Percentiles rank a stretch among this genome's conserved stretches.
phyloP scores from a whole-genome alignment of 2,888 invertebrate genomes.

The Belgica antarctica region DNA sequence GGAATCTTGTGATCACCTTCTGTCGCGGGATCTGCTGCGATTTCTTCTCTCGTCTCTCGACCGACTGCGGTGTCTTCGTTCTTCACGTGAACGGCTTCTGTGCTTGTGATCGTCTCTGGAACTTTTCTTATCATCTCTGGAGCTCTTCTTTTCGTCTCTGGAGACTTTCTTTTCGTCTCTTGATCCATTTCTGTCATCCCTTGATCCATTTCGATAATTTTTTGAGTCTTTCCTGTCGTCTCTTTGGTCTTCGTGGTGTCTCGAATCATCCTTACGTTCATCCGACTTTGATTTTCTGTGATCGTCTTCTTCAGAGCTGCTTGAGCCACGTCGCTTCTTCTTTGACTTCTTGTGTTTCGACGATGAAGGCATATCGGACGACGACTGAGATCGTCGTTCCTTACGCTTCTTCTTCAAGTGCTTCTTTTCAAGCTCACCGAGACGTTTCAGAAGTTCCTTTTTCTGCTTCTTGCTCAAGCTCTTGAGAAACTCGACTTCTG shows the following conservation, averaged over 20 bases:
- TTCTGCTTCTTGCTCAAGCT: conserved; percentile 85
- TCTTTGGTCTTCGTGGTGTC: background rate
- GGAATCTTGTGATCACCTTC: no score
- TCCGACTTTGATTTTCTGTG: background rate
- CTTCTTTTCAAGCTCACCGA: conserved; percentile 46
- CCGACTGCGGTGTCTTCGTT: background rate
- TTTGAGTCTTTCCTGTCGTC: background rate
- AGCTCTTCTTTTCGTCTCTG: background rate
- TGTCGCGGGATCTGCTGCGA: background rate
- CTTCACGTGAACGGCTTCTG: background rate
- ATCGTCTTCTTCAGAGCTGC: background rate
- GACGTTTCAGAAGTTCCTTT: conserved; percentile 80
- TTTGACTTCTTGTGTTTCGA: background rate
- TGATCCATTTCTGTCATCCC: background rate
- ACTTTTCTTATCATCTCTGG: background rate
- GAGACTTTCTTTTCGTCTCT: background rate
- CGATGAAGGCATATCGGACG: background rate
- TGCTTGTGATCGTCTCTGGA: background rate
- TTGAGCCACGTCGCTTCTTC: background rate
- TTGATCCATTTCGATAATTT: background rate
- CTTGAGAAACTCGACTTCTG: conserved; percentile 78
- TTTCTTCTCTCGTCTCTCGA: background rate
- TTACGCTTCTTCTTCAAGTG: conserved; percentile 23
- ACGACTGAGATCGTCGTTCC: background rate
- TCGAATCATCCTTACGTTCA: background rate